phyloP scores from a whole-genome alignment of 1,140 invertebrate species.

The Drosophila ananassae region DNA sequence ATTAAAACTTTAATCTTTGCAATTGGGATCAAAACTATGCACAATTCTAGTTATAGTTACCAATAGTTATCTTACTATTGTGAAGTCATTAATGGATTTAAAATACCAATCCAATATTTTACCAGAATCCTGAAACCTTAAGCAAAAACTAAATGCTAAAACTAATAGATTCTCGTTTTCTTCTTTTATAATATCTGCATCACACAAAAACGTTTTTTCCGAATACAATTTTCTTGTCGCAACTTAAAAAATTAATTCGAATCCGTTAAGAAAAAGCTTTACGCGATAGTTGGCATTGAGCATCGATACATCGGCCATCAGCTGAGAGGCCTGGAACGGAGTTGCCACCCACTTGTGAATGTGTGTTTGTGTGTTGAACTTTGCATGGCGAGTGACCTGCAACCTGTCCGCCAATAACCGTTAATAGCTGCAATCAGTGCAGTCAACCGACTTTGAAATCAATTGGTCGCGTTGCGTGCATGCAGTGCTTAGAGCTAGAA shows the following conservation, averaged over 20 bases:
- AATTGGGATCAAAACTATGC: too few species aligned
- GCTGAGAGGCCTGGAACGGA: conserved; percentile 2
- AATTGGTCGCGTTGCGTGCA: neutral
- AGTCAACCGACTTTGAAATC: neutral
- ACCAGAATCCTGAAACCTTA: too few species aligned
- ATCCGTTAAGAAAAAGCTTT: neutral
- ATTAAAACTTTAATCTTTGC: too few species aligned
- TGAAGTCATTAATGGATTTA: too few species aligned
- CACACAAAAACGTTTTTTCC: too few species aligned
- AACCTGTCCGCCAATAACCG: conserved; percentile 4
- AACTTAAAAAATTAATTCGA: neutral
- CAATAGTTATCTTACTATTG: too few species aligned
- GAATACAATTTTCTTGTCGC: too few species aligned
- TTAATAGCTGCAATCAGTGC: neutral
- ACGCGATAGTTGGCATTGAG: neutral
- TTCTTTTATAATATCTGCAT: too few species aligned
- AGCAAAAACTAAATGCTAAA: too few species aligned
- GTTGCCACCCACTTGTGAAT: conserved; percentile 3
- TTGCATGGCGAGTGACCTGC: conserved; percentile 9
- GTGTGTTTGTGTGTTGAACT: conserved; percentile 7
- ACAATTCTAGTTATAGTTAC: too few species aligned
- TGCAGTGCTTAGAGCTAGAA: neutral
- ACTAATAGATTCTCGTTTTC: too few species aligned
- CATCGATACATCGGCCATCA: conserved; percentile 1
- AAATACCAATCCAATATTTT: too few species aligned